Evolutionary conservation across 1,140 invertebrate species (phyloP), one percentile per base, ranked within the genome.

Genomic region (Leptinotarsa undecemlineata): DNA sequence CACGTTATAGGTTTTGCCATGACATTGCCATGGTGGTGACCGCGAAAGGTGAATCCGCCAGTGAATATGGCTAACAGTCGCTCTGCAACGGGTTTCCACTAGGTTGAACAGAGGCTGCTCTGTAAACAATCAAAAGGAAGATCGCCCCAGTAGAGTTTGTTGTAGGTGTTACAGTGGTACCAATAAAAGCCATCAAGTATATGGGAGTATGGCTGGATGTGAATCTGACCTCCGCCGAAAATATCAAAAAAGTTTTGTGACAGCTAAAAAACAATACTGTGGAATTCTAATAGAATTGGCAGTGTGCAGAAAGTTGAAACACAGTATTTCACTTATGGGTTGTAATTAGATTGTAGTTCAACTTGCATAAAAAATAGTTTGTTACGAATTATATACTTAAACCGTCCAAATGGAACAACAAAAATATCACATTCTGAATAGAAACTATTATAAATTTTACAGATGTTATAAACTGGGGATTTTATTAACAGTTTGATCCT

Each of bases 61-160:
- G 72, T 78, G 51, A 69, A 61, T 61, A 42, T 17, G 64, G 5
- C 79, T 0, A 76, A 76, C 42, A 74, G n/a, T 67, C 13, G 73
- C 64, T 2, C 68, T 78, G 64, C 33, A 20, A 33, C 57, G 26
- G 0, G 61, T 76, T 13, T 42, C 14, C 3, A 19, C 68, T 3
- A 79, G 74, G 77, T 51, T 81, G 68, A 61, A 68, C 80, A 0
- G 78, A 82, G 21, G 75, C 79, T 2, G 63, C 81, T 0, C 3
- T 82, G 1, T 23, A 80, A 11, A 73, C 68, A 1, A 74, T 69
- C 19, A 23, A 68, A 19, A 77, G n/a, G 8, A 74, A 71, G 14
- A 11, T 8, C 21, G 17, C 4, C 6, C 26, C 42, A 11, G 20
- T 76, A 21, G 17, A n/a, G n/a, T 60, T 74, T 21, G n/a, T 68